Evolutionary conservation across 2,797 vertebrate species (phyloP).

Genomic region (Phrynocephalus forsythii): DNA sequence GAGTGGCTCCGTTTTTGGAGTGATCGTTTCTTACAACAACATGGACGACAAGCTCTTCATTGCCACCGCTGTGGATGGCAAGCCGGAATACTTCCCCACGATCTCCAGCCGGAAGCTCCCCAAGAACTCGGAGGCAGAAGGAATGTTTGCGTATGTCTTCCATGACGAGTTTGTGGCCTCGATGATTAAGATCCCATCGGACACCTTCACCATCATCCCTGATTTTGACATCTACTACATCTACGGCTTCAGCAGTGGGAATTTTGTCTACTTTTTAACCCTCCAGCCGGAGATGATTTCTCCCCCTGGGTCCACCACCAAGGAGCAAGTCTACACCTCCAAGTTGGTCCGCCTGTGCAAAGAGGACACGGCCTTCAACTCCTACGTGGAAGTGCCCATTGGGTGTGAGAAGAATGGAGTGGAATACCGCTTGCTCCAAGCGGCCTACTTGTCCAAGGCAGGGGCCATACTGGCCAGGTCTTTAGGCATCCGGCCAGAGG

Average conservation of each 20-base stretch:
- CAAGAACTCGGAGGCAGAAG: slow-evolving; percentile 95
- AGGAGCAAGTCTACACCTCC: slow-evolving; percentile 97
- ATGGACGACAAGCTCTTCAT: slow-evolving; percentile 96
- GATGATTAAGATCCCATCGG: slow-evolving; percentile 98
- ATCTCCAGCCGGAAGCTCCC: slow-evolving; percentile 96
- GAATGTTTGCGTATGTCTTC: slow-evolving; percentile 98
- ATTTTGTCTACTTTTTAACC: slow-evolving; percentile 97
- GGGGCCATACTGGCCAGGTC: slow-evolving; percentile 89
- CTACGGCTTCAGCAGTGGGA: slow-evolving; percentile 96
- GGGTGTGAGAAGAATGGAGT: slow-evolving; percentile 93
- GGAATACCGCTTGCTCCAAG: slow-evolving; percentile 96
- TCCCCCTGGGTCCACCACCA: slow-evolving; percentile 88
- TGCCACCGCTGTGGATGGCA: slow-evolving; percentile 95
- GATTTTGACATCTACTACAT: slow-evolving; percentile 99
- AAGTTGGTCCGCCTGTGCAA: slow-evolving; percentile 97
- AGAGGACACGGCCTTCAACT: slow-evolving; percentile 96
- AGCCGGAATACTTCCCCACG: slow-evolving; percentile 98
- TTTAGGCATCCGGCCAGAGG: slow-evolving; percentile 86
- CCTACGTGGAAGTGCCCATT: slow-evolving; percentile 96
- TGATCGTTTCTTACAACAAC: slow-evolving; percentile 94
- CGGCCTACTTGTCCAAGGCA: slow-evolving; percentile 94
- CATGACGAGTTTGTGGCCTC: slow-evolving; percentile 98
- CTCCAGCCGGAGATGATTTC: slow-evolving; percentile 97
- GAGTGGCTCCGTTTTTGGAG: slow-evolving; percentile 95
- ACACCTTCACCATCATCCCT: slow-evolving; percentile 96